Evolutionary conservation across 2,888 invertebrate genomes (phyloP).

Genomic region (Dryomyza anilis): DNA sequence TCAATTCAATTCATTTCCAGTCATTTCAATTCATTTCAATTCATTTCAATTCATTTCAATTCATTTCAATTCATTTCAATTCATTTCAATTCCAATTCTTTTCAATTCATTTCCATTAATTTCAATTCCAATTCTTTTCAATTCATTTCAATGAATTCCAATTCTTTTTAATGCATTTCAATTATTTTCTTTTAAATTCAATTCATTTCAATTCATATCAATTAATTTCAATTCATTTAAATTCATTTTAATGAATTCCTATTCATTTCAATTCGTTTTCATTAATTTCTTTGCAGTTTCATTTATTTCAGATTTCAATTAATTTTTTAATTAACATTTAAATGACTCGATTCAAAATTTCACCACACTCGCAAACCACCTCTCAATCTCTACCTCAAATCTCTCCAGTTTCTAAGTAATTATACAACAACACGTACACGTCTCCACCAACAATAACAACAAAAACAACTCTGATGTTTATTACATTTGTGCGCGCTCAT

Average conservation of each 20-base stretch:
- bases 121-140: too few relatives aligned
- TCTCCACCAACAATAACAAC: neutral
- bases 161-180: neutral
- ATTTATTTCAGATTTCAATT: too few relatives aligned
- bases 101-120: neutral
- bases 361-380: too few relatives aligned
- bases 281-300: too few relatives aligned
- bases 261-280: too few relatives aligned
- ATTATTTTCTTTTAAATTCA: neutral
- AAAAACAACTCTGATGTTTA: neutral
- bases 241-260: too few relatives aligned
- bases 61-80: neutral
- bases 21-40: neutral
- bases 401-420: too few relatives aligned
- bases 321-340: too few relatives aligned
- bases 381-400: too few relatives aligned
- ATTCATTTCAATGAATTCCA: neutral
- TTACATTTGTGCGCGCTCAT: slow-evolving; percentile 3
- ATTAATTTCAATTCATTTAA: too few relatives aligned
- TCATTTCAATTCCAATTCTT: neutral
- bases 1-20: neutral
- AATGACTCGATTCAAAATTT: too few relatives aligned
- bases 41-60: neutral
- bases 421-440: neutral
- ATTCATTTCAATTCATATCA: neutral